These are phyloP conservation scores for Junco hyemalis DNA, from an alignment of 2,113 vertebrate genomes.

Conservation along the genomic window DNA sequence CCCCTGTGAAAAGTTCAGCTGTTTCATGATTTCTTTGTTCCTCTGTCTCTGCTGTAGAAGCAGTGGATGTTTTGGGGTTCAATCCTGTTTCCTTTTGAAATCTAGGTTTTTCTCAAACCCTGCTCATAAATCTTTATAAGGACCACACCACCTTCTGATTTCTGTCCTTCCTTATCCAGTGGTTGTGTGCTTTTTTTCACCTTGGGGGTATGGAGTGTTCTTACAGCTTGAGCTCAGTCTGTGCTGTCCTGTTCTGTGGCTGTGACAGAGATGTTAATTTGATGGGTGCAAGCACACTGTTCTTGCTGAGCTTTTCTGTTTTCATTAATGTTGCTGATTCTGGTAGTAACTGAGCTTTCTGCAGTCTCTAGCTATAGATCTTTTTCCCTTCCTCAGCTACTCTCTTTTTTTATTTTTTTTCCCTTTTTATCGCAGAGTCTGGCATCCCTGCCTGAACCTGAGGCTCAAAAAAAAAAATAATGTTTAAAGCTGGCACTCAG, in stretches of 20 bases:
- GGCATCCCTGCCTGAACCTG: not conserved
- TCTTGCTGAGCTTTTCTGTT: not conserved
- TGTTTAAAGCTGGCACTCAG: not conserved
- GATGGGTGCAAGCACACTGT: not conserved
- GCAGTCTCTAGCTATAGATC: not conserved
- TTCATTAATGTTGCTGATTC: not conserved
- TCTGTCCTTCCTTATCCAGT: not conserved
- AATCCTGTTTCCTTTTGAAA: not conserved
- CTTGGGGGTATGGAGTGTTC: not conserved
- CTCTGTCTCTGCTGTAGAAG: not conserved
- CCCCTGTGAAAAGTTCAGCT: not conserved
- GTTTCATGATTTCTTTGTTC: not conserved
- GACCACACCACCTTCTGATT: not conserved
- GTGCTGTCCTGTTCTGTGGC: not conserved
- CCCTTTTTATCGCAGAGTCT: not conserved
- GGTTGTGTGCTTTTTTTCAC: not conserved
- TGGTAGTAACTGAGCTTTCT: not conserved
- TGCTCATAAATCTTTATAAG: not conserved
- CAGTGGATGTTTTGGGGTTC: not conserved
- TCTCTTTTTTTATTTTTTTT: too few relatives aligned
- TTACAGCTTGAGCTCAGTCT: not conserved
- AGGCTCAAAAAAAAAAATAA: not conserved
- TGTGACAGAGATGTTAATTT: not conserved
- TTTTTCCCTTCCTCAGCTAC: not conserved
- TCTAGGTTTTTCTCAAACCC: not conserved